phyloP scores from a whole-genome alignment of 1,140 invertebrate genomes.

The Trichomalopsis sarcophagae region DNA sequence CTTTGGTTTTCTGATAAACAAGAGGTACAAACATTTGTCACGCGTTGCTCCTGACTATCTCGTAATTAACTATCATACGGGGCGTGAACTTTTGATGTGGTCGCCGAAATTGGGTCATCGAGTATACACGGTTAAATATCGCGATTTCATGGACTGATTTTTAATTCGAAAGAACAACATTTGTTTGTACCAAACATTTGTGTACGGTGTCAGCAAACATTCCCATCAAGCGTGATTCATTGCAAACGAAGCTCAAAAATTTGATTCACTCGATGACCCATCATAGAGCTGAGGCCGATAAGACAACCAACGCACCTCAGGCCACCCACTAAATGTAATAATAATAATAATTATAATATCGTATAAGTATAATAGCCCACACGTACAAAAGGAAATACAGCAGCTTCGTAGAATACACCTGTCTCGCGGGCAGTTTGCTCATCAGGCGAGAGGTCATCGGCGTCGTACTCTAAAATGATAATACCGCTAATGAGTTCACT shows the following conservation, averaged over 20 bases:
- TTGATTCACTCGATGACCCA: too few relatives aligned
- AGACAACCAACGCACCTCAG: too few relatives aligned
- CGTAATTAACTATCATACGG: background rate
- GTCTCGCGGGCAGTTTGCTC: constrained; percentile 17
- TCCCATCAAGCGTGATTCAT: too few relatives aligned
- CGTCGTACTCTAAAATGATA: constrained; percentile 44
- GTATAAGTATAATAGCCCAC: background rate
- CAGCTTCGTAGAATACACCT: background rate
- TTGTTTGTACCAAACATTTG: too few relatives aligned
- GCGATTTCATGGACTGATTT: too few relatives aligned
- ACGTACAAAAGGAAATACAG: background rate
- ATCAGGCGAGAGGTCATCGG: constrained; percentile 28
- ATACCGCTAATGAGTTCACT: constrained; percentile 54
- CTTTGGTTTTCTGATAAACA: constrained; percentile 29
- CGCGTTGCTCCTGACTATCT: background rate
- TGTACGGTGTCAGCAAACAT: too few relatives aligned
- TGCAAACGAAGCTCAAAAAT: too few relatives aligned
- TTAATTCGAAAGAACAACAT: too few relatives aligned
- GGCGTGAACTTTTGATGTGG: background rate
- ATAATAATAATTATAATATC: too few relatives aligned
- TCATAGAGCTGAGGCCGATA: too few relatives aligned
- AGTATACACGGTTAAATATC: background rate
- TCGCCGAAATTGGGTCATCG: background rate
- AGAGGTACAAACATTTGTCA: constrained; percentile 22
- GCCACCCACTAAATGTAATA: too few relatives aligned